Percentiles rank a stretch among this genome's conserved stretches.
Conservation (phyloP, 2,888 invertebrate species). For the Petrophora chlorosata region DNA sequence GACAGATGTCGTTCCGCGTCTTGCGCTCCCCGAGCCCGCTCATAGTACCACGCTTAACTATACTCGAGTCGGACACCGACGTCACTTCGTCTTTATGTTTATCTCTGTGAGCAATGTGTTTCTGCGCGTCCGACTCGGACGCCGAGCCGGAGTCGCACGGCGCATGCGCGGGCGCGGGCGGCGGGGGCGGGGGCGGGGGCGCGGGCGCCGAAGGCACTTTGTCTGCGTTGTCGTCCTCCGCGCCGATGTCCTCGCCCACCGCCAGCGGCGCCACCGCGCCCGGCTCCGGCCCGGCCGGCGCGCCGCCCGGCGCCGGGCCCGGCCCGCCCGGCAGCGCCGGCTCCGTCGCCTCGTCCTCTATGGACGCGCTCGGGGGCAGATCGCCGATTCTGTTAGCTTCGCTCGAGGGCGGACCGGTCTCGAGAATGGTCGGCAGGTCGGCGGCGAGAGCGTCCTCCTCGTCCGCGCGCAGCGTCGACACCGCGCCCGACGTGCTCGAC, state of each 20-base stretch:
- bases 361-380: constrained; percentile 39
- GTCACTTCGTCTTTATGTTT: constrained; percentile 71
- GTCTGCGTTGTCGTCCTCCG: constrained; percentile 86
- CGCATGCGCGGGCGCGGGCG: constrained; percentile 42
- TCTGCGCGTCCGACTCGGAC: constrained; percentile 63
- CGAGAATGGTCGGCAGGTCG: constrained; percentile 53
- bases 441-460: constrained; percentile 47
- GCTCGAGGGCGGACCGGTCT: constrained; percentile 55
- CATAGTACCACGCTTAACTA: constrained; percentile 74
- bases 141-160: constrained; percentile 43
- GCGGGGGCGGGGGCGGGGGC: constrained; percentile 18
- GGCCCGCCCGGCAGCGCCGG: constrained; percentile 84
- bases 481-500: constrained; percentile 43
- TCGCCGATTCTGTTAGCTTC: constrained; percentile 49
- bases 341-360: constrained; percentile 38
- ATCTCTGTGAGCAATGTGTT: constrained; percentile 71
- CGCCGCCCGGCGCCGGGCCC: neutral
- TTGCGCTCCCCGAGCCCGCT: constrained; percentile 65
- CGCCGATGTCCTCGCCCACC: constrained; percentile 87
- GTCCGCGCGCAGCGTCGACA: constrained; percentile 35
- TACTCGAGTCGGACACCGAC: constrained; percentile 72
- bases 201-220: constrained; percentile 74
- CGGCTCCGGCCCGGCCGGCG: neutral
- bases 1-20: constrained; percentile 93
- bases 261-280: constrained; percentile 85